Percentiles rank a stretch among this genome's conserved stretches.
These are phyloP conservation scores for Pseudochromis fuscus DNA, from an alignment of 2,797 vertebrate genomes.

Conservation along the genomic window DNA sequence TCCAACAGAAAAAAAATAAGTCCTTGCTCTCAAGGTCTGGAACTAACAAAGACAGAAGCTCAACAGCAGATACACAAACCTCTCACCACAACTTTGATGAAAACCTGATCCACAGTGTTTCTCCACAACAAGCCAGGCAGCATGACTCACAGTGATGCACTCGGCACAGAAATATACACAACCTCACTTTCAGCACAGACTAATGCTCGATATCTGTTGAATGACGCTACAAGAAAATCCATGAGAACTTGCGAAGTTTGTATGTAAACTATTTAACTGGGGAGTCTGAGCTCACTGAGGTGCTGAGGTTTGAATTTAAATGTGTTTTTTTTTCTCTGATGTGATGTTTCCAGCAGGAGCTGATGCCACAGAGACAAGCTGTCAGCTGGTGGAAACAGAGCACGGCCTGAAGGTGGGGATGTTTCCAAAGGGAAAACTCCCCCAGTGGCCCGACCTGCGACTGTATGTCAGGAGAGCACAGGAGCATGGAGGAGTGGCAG, in stretches of 20 bases:
- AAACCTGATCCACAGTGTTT: constrained; percentile 22
- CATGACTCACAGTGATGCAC: constrained; percentile 59
- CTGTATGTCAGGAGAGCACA: constrained; percentile 49
- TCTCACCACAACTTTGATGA: constrained; percentile 12
- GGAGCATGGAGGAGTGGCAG: constrained; percentile 34
- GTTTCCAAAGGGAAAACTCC: constrained; percentile 67
- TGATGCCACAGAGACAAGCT: constrained; percentile 68
- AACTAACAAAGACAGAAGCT: neutral
- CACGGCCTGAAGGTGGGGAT: constrained; percentile 74
- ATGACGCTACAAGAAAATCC: constrained; percentile 16
- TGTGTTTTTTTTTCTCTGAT: constrained; percentile 9
- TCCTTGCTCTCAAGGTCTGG: constrained; percentile 3
- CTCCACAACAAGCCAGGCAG: constrained; percentile 16
- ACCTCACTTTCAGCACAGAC: constrained; percentile 17
- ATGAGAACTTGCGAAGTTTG: constrained; percentile 40
- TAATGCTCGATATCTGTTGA: constrained; percentile 11
- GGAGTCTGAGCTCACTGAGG: constrained; percentile 17
- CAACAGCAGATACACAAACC: neutral
- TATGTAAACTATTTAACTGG: neutral
- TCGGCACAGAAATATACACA: constrained; percentile 8
- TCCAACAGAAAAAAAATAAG: neutral
- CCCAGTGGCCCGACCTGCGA: constrained; percentile 40
- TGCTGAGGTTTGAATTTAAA: constrained; percentile 44
- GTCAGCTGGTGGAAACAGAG: constrained; percentile 68
- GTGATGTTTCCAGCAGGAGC: constrained; percentile 68